Evolutionary conservation across 2,113 vertebrate genomes (phyloP), one percentile per base, ranked within the genome.

Genomic region (Ciconia stormi): DNA sequence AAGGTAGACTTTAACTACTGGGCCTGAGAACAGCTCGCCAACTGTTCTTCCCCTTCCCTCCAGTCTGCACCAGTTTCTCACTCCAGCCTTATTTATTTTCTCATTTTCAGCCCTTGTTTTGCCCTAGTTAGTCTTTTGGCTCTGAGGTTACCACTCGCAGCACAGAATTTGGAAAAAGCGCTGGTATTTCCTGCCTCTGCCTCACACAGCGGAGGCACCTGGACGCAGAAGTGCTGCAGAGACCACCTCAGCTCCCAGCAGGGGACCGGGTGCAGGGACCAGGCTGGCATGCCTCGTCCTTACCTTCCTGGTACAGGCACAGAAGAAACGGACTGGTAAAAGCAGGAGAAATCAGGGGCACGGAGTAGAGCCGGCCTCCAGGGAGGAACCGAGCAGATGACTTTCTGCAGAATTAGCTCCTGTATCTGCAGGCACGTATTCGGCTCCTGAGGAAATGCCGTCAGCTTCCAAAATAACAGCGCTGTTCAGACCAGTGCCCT

Each of bases 301-400:
- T 13, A 16, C 69, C 80, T 50, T 58, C 78, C 70, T 18, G 1
- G 11, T 8, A 29, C 32, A 36, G 38, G 18, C 21, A 53, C 30
- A 20, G n/a, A 15, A 34, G 17, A 58, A 89, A 46, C 0, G 0
- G 18, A 29, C 11, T 1, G 10, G 29, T 9, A 16, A 52, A 63
- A 77, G 40, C 40, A 49, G 80, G 26, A 69, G 53, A 50, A 20
- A 34, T 19, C 16, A 32, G 46, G 4, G 53, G 76, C 58, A 59
- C 0, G 0, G 63, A n/a, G 42, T 0, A 58, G 29, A n/a, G 42
- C n/a, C 46, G 34, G 40, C 11, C 29, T 58, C 27, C 46, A 30
- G 29, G 30, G 30, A 59, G 16, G 12, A 71, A 66, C 23, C 0
- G 7, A 58, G 72, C 87, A 84, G 63, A 12, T 1, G 3, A 10